Evolutionary conservation across 2,113 vertebrate species (phyloP).

Genomic region (Notarius quadriscutis): DNA sequence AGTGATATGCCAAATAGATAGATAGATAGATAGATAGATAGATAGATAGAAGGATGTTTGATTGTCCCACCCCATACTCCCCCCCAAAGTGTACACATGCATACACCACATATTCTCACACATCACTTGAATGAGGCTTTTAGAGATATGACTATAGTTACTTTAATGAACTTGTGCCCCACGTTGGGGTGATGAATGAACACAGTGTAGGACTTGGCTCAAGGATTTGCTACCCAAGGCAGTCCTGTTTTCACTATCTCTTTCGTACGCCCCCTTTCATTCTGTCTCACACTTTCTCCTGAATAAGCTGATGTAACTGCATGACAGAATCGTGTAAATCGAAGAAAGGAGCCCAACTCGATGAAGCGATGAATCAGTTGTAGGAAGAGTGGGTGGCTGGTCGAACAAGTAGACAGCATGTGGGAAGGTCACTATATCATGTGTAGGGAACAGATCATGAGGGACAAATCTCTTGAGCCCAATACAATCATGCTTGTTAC

Average conservation of each 20-base stretch:
- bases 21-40: no score
- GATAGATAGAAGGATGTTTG: background rate
- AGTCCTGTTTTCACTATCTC: slow-evolving; percentile 28
- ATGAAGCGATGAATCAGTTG: slow-evolving; percentile 41
- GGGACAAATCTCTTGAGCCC: background rate
- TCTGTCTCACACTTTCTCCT: slow-evolving; percentile 39
- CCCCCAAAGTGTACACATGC: background rate
- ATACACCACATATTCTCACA: slow-evolving; percentile 12
- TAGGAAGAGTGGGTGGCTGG: slow-evolving; percentile 37
- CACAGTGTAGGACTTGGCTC: slow-evolving; percentile 31
- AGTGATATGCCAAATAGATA: no score
- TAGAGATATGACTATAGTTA: slow-evolving; percentile 11
- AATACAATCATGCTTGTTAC: background rate
- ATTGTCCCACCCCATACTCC: background rate
- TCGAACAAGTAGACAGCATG: slow-evolving; percentile 47
- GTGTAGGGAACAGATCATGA: slow-evolving; percentile 35
- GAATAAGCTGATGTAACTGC: slow-evolving; percentile 54
- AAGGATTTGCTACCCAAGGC: slow-evolving; percentile 12
- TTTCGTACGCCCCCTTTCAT: slow-evolving; percentile 15
- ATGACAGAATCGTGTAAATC: slow-evolving; percentile 52
- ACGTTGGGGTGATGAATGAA: slow-evolving; percentile 35
- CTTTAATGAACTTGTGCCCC: slow-evolving; percentile 37
- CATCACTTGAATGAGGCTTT: background rate
- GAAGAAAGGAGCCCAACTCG: slow-evolving; percentile 40
- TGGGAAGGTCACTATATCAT: slow-evolving; percentile 42